Evolutionary conservation across 2,888 invertebrate genomes (phyloP).

Genomic region (Zeuzera pyrina): DNA sequence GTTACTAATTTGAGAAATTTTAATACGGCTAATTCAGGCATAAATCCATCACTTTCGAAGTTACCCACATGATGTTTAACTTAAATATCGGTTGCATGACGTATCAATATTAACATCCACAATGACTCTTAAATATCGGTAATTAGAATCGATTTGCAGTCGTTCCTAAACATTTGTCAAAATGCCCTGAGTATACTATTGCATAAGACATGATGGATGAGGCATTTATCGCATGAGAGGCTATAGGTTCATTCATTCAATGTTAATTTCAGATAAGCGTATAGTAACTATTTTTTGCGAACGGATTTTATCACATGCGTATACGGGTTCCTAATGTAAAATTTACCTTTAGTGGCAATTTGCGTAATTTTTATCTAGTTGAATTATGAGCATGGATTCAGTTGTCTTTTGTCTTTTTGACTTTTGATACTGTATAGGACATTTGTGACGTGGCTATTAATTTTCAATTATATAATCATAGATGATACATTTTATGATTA

Average conservation of each 20-base stretch:
- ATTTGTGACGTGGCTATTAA: no score
- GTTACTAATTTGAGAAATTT: no score
- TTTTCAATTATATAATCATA: no score
- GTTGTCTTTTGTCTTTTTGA: no score
- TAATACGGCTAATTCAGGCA: background rate
- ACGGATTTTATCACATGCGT: conserved; percentile 27
- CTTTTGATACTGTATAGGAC: no score
- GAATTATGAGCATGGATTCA: no score
- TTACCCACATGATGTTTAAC: conserved; percentile 26
- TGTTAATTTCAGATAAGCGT: conserved; percentile 38
- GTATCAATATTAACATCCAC: conserved; percentile 31
- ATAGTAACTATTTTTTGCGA: conserved; percentile 35
- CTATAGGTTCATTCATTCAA: conserved; percentile 32
- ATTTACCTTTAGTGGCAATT: conserved; percentile 5
- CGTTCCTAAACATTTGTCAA: conserved; percentile 46
- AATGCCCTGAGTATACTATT: conserved; percentile 35
- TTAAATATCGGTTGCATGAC: conserved; percentile 37
- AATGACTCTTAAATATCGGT: conserved; percentile 64
- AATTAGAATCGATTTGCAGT: conserved; percentile 65
- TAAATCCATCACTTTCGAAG: background rate
- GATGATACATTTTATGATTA: no score
- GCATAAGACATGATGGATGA: conserved; percentile 62
- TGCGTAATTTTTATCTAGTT: conserved; percentile 11
- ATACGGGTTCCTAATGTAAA: background rate
- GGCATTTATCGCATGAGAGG: conserved; percentile 21